Evolutionary conservation across 2,888 invertebrate genomes (phyloP).

Genomic region (Yponomeuta cagnagella): DNA sequence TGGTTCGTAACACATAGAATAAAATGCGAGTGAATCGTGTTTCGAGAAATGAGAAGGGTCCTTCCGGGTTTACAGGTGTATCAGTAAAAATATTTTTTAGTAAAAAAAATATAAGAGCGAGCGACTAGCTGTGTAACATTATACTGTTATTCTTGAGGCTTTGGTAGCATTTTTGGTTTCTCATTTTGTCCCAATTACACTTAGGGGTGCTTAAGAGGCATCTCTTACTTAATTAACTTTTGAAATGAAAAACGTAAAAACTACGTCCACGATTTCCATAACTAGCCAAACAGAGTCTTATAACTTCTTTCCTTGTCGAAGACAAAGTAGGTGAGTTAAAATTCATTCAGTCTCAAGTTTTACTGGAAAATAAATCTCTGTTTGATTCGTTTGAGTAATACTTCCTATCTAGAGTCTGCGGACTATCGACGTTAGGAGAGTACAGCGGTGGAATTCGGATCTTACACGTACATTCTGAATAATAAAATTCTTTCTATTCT

Average conservation of each 20-base stretch:
- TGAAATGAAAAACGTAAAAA: not conserved
- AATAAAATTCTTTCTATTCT: conserved; percentile 8
- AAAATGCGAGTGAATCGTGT: no score
- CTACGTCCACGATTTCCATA: not conserved
- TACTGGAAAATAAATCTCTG: conserved; percentile 5
- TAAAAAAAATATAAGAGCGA: no score
- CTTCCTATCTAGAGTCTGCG: not conserved
- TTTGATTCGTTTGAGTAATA: conserved; percentile 11
- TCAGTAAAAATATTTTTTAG: no score
- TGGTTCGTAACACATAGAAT: no score
- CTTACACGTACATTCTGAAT: conserved; percentile 2
- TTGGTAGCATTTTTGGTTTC: no score
- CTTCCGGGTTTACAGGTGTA: no score
- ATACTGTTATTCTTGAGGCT: no score
- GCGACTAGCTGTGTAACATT: no score
- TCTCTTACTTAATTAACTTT: not conserved
- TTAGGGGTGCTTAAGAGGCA: no score
- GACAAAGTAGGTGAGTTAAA: conserved; percentile 2
- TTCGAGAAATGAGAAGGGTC: no score
- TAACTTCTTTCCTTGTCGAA: not conserved
- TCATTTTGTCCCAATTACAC: no score
- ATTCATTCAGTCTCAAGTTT: not conserved
- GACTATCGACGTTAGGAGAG: not conserved
- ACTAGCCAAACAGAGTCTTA: not conserved
- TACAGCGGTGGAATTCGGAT: not conserved